Percentiles rank a stretch among this genome's conserved stretches.
These are phyloP conservation scores for Bombycilla garrulus DNA, from an alignment of 2,113 vertebrate species.

Conservation along the genomic window DNA sequence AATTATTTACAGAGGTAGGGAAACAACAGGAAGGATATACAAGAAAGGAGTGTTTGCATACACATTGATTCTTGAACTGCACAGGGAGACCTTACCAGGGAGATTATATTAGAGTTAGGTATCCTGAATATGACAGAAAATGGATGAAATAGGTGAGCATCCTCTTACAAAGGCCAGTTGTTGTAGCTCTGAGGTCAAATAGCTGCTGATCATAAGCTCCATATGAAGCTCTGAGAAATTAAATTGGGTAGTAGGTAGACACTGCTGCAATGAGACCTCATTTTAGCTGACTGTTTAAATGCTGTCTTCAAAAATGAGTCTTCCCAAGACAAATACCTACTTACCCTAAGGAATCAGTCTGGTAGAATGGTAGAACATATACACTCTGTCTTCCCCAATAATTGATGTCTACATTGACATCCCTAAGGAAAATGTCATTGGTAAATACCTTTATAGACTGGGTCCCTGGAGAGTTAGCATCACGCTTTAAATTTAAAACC, in stretches of 20 bases:
- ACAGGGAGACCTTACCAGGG: not conserved
- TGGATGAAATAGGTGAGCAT: not conserved
- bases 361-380: not conserved
- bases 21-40: not conserved
- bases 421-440: not conserved
- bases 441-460: not conserved
- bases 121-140: not conserved
- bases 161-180: not conserved
- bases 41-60: not conserved
- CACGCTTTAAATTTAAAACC: not conserved
- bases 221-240: not conserved
- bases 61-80: not conserved
- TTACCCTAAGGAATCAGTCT: not conserved
- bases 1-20: slow-evolving; percentile 17
- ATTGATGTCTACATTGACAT: not conserved
- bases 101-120: not conserved
- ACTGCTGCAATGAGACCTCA: not conserved
- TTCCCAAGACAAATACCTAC: not conserved
- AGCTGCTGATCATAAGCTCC: not conserved
- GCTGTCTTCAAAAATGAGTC: not conserved
- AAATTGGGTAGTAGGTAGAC: not conserved
- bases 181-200: not conserved
- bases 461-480: not conserved
- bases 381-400: not conserved
- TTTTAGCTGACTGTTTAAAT: not conserved